phyloP scores from a whole-genome alignment of 2,113 vertebrate species.

The Gambusia affinis region DNA sequence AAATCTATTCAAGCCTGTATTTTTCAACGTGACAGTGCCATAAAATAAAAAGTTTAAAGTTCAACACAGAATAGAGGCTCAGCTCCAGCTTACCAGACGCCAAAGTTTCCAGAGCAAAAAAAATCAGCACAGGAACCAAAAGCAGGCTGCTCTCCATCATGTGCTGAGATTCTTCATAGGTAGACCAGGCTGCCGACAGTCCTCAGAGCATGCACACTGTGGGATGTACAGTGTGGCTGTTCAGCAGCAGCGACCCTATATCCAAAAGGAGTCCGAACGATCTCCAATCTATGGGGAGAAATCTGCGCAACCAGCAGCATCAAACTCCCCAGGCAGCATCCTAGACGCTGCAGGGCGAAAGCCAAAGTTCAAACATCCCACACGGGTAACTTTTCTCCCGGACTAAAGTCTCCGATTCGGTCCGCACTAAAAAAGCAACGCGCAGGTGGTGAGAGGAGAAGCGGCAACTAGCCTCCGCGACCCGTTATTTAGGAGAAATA shows the following conservation, averaged over 20 bases:
- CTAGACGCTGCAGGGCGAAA: slow-evolving; percentile 15
- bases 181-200: slow-evolving; percentile 6
- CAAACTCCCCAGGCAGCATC: slow-evolving; percentile 56
- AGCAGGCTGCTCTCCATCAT: slow-evolving; percentile 74
- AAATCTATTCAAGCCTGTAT: too few species aligned
- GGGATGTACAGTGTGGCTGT: too few species aligned
- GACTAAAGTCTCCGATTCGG: neutral
- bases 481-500: too few species aligned
- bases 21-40: too few species aligned
- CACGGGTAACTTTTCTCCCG: slow-evolving; percentile 29
- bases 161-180: slow-evolving; percentile 38
- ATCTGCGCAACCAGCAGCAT: slow-evolving; percentile 27
- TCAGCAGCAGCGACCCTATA: neutral
- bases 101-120: slow-evolving; percentile 65
- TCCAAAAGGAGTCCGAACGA: slow-evolving; percentile 9
- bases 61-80: too few species aligned
- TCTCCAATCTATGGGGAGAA: slow-evolving; percentile 15
- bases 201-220: too few species aligned
- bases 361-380: slow-evolving; percentile 18
- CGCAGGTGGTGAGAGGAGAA: slow-evolving; percentile 48
- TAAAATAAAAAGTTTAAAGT: too few species aligned
- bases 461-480: neutral
- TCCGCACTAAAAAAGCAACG: slow-evolving; percentile 11
- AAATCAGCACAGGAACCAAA: slow-evolving; percentile 56
- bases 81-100: slow-evolving; percentile 70